phyloP scores from a whole-genome alignment of 2,888 invertebrate species.

The Diplolepis rosae region DNA sequence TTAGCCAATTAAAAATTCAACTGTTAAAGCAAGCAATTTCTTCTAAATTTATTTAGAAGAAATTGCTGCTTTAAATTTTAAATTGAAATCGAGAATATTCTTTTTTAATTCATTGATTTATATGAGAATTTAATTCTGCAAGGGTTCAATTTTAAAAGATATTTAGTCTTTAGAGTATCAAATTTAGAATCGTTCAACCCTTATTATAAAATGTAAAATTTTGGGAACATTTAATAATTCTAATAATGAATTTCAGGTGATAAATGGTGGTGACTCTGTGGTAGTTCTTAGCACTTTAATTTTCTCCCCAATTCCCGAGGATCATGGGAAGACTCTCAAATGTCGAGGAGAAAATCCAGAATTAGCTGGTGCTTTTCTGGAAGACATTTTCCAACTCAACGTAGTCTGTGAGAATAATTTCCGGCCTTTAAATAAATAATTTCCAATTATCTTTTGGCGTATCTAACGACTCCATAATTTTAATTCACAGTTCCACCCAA shows the following conservation, averaged over 20 bases:
- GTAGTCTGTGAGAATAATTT: slow-evolving; percentile 87
- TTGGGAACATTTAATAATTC: neutral
- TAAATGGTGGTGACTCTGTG: slow-evolving; percentile 76
- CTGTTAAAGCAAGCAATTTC: too few species aligned
- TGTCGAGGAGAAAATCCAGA: slow-evolving; percentile 91
- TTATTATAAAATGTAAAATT: too few species aligned
- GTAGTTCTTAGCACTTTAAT: slow-evolving; percentile 85
- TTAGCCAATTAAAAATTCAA: too few species aligned
- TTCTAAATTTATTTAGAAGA: too few species aligned
- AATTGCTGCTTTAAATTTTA: too few species aligned
- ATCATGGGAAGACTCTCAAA: slow-evolving; percentile 87
- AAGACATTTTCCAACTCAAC: slow-evolving; percentile 88
- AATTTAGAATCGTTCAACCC: too few species aligned
- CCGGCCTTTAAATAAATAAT: neutral
- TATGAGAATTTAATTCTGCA: too few species aligned
- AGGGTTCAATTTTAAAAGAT: too few species aligned
- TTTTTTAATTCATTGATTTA: too few species aligned
- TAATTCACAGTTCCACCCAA: slow-evolving; percentile 80
- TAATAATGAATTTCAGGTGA: slow-evolving; percentile 44
- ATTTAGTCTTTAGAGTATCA: too few species aligned
- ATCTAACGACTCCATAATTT: neutral
- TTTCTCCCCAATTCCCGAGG: slow-evolving; percentile 88
- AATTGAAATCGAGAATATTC: too few species aligned
- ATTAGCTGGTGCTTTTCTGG: slow-evolving; percentile 83
- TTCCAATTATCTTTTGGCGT: neutral